phyloP scores from a whole-genome alignment of 2,888 invertebrate genomes.

The Plagodis pulveraria region DNA sequence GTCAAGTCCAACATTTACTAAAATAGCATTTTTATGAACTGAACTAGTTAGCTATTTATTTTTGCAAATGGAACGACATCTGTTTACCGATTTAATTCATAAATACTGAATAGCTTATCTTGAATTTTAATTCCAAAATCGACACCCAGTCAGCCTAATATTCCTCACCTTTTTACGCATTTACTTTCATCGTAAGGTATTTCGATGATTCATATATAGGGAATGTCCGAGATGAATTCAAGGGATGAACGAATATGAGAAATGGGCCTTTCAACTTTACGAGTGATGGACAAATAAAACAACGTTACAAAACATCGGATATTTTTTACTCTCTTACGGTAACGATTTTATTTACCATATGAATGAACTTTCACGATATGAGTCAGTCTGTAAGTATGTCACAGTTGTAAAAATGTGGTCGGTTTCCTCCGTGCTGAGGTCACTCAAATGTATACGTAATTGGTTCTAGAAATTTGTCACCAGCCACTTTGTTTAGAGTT shows the following conservation, averaged over 20 bases:
- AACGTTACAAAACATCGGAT: slow-evolving; percentile 26
- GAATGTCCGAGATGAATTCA: slow-evolving; percentile 26
- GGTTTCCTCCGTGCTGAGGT: slow-evolving; percentile 49
- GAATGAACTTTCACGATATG: slow-evolving; percentile 67
- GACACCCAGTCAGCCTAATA: slow-evolving; percentile 12
- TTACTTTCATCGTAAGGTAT: slow-evolving; percentile 20
- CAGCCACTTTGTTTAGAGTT: slow-evolving; percentile 14
- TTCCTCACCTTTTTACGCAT: slow-evolving; percentile 9
- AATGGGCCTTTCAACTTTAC: slow-evolving; percentile 35
- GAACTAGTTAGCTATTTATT: slow-evolving; percentile 19
- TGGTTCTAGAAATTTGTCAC: slow-evolving; percentile 43
- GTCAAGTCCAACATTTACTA: background rate
- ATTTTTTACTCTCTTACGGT: slow-evolving; percentile 31
- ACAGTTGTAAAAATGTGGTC: slow-evolving; percentile 62
- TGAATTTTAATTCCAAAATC: background rate
- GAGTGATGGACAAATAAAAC: slow-evolving; percentile 36
- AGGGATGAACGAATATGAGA: slow-evolving; percentile 31
- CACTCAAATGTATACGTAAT: slow-evolving; percentile 31
- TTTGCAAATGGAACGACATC: slow-evolving; percentile 26
- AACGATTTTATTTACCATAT: slow-evolving; percentile 34
- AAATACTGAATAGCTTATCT: slow-evolving; percentile 2
- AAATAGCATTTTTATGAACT: slow-evolving; percentile 25
- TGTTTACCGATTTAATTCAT: slow-evolving; percentile 9
- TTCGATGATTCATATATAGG: slow-evolving; percentile 38
- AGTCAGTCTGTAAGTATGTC: slow-evolving; percentile 71